These are phyloP conservation scores for Onchidella celtica DNA, from an alignment of 2,888 invertebrate species.

Conservation along the genomic window DNA sequence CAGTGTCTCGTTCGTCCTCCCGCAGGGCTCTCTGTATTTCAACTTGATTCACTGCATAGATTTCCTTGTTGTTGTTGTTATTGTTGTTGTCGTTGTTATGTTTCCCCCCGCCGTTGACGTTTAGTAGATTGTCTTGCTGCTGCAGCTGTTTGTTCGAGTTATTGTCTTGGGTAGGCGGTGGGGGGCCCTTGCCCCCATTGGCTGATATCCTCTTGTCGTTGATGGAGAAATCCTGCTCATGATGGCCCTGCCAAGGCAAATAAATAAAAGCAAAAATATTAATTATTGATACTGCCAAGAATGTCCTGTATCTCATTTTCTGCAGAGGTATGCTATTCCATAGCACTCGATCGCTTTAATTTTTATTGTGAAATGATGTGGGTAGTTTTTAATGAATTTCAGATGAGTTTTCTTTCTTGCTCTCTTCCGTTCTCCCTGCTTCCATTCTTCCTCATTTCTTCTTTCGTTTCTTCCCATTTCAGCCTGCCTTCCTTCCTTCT, in stretches of 20 bases:
- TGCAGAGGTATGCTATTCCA: too few relatives aligned
- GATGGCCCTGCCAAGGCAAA: conserved; percentile 46
- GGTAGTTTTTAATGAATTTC: too few relatives aligned
- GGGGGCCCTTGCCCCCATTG: conserved; percentile 54
- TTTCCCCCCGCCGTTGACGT: not conserved
- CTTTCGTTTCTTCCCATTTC: too few relatives aligned
- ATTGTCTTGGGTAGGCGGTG: not conserved
- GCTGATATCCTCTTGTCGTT: conserved; percentile 50
- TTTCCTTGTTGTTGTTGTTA: not conserved
- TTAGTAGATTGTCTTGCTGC: not conserved
- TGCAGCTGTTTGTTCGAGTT: too few relatives aligned
- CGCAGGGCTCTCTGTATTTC: not conserved
- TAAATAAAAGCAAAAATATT: not conserved
- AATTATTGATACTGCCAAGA: too few relatives aligned
- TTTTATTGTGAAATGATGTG: too few relatives aligned
- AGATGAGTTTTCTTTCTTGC: too few relatives aligned
- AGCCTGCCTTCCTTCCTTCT: too few relatives aligned
- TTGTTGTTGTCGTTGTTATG: not conserved
- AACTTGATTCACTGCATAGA: not conserved
- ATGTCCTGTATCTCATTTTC: too few relatives aligned
- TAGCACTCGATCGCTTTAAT: too few relatives aligned
- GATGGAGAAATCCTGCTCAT: conserved; percentile 31
- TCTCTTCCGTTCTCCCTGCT: too few relatives aligned
- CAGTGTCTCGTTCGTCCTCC: not conserved
- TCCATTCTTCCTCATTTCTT: too few relatives aligned